Conservation (phyloP, 1,140 invertebrate species). For the Drosophila athabasca region DNA sequence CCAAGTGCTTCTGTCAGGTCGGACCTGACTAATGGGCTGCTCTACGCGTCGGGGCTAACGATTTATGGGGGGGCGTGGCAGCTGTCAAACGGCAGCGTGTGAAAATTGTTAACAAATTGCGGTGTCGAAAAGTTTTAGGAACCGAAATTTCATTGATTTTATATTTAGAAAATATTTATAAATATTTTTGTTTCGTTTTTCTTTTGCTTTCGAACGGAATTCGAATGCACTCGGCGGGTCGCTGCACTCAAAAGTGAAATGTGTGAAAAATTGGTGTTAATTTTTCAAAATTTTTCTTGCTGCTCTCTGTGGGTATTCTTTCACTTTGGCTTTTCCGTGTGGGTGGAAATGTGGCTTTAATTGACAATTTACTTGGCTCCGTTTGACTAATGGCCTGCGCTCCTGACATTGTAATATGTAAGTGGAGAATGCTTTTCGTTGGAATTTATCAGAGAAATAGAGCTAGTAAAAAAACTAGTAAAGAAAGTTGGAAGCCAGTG, state of each 20-base stretch:
- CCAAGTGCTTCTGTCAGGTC: constrained; percentile 57
- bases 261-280: constrained; percentile 69
- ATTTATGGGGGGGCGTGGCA: constrained; percentile 65
- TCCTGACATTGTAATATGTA: background rate
- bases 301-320: background rate
- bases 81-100: constrained; percentile 73
- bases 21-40: constrained; percentile 63
- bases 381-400: constrained; percentile 41
- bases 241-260: constrained; percentile 66
- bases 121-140: constrained; percentile 71
- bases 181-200: constrained; percentile 28
- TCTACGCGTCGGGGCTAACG: constrained; percentile 42
- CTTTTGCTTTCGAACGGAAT: constrained; percentile 10
- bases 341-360: constrained; percentile 63
- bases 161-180: constrained; percentile 68
- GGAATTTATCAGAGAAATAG: background rate
- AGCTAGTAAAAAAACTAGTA: background rate
- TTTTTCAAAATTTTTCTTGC: constrained; percentile 25
- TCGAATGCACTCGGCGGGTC: constrained; percentile 31
- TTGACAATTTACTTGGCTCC: constrained; percentile 62
- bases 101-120: constrained; percentile 81
- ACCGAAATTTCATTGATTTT: constrained; percentile 54
- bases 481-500: background rate
- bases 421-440: background rate
- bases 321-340: constrained; percentile 13